Base-by-base conservation (phyloP, 2,888 invertebrate genomes). In the Agrilus biguttatus region DNA sequence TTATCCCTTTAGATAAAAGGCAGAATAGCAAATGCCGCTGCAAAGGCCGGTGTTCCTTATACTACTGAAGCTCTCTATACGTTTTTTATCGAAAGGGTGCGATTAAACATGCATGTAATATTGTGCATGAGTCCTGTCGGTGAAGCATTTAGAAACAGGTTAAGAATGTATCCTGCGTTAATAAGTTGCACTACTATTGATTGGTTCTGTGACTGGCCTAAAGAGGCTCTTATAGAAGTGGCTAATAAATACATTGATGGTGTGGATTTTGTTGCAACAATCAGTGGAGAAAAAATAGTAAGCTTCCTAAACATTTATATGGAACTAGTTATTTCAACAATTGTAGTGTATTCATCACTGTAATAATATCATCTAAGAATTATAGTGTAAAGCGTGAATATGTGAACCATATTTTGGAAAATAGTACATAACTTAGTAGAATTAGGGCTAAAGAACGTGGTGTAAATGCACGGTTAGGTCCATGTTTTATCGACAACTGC, bases 201-300 rank as follows among this genome's bases (percentile, higher is more conserved):
- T 65, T 91, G 89, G 89, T 88, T 90, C 67, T 74, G 79, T 56
- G 82, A 85, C 55, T 92, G 91, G 91, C 89, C 91, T 1, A 76
- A 78, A 46, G 84, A 87, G 59, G 90, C 91, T 33, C 70, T 92
- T 43, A 69, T 91, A n/a, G 89, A 90, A 67, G 89, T 92, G 8
- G 89, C 90, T 10, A 77, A 82, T 60, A 83, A 83, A 66, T 90
- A 84, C 63, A 71, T 91, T 34, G 69, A 70, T 21, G 80, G 79
- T 37, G 78, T 87, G 28, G 76, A 81, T 56, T 72, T 90, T 45
- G 72, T 80, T 33, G 77, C 75, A 40, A 78, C 79, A 4, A 80
- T 83, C 46, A 80, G 79, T 17, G 81, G 80, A 14, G 67, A 68
- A 43, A 69, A 70, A 35, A 61, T 67, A 64, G 77, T 75, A 55